Conservation (phyloP, 2,888 invertebrate species). For the Rhyacophila evoluta region DNA sequence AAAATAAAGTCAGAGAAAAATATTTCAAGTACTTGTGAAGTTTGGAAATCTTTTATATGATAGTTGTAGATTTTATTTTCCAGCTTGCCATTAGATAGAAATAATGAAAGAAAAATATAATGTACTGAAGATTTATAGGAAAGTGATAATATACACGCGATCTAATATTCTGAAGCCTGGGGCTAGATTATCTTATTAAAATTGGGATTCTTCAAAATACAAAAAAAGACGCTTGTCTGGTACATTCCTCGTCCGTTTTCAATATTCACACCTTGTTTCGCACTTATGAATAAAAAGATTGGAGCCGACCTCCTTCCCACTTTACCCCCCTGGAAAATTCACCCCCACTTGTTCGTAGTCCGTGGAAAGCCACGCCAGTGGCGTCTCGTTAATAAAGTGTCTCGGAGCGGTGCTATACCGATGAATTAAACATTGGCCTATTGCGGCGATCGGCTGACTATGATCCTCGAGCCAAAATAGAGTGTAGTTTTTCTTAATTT, state of each 20-base stretch:
- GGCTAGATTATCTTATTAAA: slow-evolving; percentile 14
- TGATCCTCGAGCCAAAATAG: neutral
- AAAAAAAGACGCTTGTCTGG: neutral
- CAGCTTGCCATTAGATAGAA: too few species aligned
- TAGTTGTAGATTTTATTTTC: too few species aligned
- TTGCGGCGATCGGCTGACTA: neutral
- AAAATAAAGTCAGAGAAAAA: too few species aligned
- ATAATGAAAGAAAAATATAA: too few species aligned
- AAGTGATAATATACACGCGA: neutral
- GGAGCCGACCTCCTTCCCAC: slow-evolving; percentile 25
- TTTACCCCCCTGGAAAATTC: neutral
- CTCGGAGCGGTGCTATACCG: slow-evolving; percentile 31
- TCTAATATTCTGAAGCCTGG: neutral
- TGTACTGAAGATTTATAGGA: too few species aligned
- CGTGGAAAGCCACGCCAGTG: slow-evolving; percentile 1
- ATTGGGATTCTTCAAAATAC: slow-evolving; percentile 12
- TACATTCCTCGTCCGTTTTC: slow-evolving; percentile 32
- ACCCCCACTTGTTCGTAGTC: slow-evolving; percentile 11
- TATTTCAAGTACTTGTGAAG: too few species aligned
- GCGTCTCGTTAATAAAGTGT: slow-evolving; percentile 51
- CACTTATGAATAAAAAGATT: slow-evolving; percentile 53
- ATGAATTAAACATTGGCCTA: slow-evolving; percentile 54
- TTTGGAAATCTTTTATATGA: too few species aligned
- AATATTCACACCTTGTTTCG: slow-evolving; percentile 49
- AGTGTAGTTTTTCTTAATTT: too few species aligned